Percentiles rank a stretch among this genome's conserved stretches.
These are phyloP conservation scores for Callosobruchus maculatus DNA, from an alignment of 2,888 invertebrate genomes.

Conservation along the genomic window DNA sequence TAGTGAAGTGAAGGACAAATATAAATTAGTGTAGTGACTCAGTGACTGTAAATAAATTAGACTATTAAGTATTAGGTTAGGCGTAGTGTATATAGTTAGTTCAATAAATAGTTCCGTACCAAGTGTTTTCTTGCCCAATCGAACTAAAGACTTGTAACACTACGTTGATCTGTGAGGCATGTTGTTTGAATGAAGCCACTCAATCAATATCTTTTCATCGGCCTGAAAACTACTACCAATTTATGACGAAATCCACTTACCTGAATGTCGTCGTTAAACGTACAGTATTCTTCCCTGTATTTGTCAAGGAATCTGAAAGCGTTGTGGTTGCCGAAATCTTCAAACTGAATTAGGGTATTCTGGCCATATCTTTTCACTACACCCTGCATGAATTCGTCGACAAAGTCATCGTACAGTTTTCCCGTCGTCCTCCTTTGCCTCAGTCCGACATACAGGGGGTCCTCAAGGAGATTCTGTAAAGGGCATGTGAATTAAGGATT, in stretches of 20 bases:
- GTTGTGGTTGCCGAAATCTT: constrained; percentile 96
- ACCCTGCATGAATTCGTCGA: constrained; percentile 97
- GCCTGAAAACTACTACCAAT: constrained; percentile 42
- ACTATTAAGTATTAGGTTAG: too few species aligned
- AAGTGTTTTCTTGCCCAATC: too few species aligned
- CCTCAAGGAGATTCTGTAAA: constrained; percentile 73
- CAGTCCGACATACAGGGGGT: constrained; percentile 92
- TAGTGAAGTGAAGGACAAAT: too few species aligned
- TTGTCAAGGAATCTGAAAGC: constrained; percentile 92
- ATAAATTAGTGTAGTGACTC: too few species aligned
- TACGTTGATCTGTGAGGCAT: too few species aligned
- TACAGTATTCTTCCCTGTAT: constrained; percentile 88
- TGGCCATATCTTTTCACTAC: constrained; percentile 84
- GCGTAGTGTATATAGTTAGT: too few species aligned
- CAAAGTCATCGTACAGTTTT: constrained; percentile 82
- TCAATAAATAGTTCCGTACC: too few species aligned
- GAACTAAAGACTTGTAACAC: too few species aligned
- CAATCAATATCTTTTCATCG: too few species aligned
- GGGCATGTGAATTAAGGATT: too few species aligned
- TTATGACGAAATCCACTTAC: neutral
- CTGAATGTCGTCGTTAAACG: constrained; percentile 95
- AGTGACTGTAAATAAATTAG: too few species aligned
- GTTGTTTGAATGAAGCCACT: too few species aligned
- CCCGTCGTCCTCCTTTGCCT: constrained; percentile 82
- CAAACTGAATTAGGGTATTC: constrained; percentile 75